Evolutionary conservation across 2,797 vertebrate species (phyloP).

Genomic region (Eutrigla gurnardus): DNA sequence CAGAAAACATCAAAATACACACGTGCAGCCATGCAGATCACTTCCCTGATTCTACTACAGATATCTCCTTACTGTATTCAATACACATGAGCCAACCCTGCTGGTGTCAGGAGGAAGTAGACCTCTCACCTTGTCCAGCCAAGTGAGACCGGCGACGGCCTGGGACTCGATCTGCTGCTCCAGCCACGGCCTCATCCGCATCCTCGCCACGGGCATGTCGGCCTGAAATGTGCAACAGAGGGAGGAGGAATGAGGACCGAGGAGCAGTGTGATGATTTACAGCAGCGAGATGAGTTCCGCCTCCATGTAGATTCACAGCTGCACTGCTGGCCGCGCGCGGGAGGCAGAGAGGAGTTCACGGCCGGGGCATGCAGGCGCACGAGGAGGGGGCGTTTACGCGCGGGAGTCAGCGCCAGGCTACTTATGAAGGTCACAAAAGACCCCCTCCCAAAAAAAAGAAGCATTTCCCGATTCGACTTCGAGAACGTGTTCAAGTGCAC

Average conservation of each 20-base stretch:
- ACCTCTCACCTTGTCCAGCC: slow-evolving; percentile 83
- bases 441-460: not conserved
- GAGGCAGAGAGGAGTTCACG: slow-evolving; percentile 46
- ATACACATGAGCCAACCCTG: not conserved
- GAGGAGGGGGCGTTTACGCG: slow-evolving; percentile 31
- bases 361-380: not conserved
- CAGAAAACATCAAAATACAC: not conserved
- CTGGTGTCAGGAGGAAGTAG: not conserved
- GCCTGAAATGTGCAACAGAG: slow-evolving; percentile 37
- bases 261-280: not conserved
- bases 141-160: slow-evolving; percentile 72
- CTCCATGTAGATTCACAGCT: slow-evolving; percentile 7
- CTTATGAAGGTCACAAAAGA: not conserved
- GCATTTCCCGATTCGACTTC: not conserved
- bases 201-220: slow-evolving; percentile 84
- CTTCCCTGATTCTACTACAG: not conserved
- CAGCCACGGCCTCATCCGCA: slow-evolving; percentile 87
- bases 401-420: not conserved
- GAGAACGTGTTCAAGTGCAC: not conserved
- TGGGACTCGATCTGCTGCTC: slow-evolving; percentile 81
- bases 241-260: not conserved
- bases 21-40: slow-evolving; percentile 11
- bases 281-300: not conserved
- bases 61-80: not conserved
- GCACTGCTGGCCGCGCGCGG: not conserved